Evolutionary conservation across 2,113 vertebrate species (phyloP).

Genomic region (Tylochromis polylepis): DNA sequence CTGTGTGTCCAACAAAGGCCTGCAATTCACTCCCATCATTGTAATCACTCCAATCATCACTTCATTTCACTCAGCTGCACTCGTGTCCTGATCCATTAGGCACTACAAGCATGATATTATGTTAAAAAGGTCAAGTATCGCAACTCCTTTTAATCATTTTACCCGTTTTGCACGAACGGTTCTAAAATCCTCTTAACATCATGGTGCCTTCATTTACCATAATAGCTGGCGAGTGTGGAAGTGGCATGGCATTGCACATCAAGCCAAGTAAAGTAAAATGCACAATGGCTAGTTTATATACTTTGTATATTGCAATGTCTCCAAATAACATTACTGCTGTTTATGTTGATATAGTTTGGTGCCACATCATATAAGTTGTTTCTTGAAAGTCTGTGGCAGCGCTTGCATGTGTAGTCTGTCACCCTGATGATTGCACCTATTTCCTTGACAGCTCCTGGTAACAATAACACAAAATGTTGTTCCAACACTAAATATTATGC

Average conservation of each 20-base stretch:
- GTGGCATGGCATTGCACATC: background rate
- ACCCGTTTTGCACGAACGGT: constrained; percentile 11
- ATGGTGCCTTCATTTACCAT: background rate
- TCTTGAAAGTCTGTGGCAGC: background rate
- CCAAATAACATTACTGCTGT: background rate
- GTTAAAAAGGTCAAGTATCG: constrained; percentile 46
- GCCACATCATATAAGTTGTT: background rate
- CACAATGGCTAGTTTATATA: background rate
- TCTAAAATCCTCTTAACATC: background rate
- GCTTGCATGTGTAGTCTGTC: background rate
- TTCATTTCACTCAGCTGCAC: background rate
- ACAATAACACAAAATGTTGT: background rate
- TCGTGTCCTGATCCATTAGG: constrained; percentile 10
- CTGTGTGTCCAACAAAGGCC: background rate
- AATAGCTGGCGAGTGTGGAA: background rate
- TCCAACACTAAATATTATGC: background rate
- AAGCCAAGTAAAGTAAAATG: background rate
- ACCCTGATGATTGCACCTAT: too few species aligned
- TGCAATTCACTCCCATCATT: constrained; percentile 5
- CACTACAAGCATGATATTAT: background rate
- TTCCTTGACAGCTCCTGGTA: background rate
- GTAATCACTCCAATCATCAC: constrained; percentile 24
- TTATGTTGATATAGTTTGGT: background rate
- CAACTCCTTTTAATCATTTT: constrained; percentile 22
- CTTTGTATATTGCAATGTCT: background rate